phyloP scores from a whole-genome alignment of 1,140 invertebrate species.

The Meteorus sp. region DNA sequence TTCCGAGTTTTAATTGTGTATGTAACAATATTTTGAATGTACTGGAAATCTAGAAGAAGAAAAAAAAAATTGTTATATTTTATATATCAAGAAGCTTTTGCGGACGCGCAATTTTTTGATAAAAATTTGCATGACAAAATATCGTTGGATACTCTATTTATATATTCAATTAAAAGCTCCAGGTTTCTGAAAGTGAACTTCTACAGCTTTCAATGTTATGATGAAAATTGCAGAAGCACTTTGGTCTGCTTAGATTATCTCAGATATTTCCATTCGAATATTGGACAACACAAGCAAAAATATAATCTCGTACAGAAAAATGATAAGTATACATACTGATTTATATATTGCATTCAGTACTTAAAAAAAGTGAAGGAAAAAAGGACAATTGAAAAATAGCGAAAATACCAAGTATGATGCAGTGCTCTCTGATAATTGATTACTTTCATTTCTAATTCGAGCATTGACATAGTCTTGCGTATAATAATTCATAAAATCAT shows the following conservation, averaged over 20 bases:
- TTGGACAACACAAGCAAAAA: background rate
- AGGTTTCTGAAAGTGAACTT: slow-evolving; percentile 6
- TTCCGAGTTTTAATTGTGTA: no score
- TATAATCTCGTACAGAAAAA: slow-evolving; percentile 12
- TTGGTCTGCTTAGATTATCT: background rate
- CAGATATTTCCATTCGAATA: no score
- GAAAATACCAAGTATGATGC: background rate
- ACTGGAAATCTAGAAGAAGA: slow-evolving; percentile 5
- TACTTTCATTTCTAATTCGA: no score
- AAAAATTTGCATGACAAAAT: slow-evolving; percentile 20
- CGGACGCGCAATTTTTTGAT: slow-evolving; percentile 17
- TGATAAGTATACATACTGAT: slow-evolving; percentile 28
- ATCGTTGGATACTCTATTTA: background rate
- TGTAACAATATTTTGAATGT: slow-evolving; percentile 6
- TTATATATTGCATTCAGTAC: slow-evolving; percentile 37
- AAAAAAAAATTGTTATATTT: slow-evolving; percentile 25
- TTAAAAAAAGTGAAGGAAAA: slow-evolving; percentile 25
- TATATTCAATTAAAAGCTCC: background rate
- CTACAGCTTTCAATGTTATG: slow-evolving; percentile 3
- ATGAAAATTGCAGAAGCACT: background rate
- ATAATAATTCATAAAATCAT: no score
- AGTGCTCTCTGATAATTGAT: background rate
- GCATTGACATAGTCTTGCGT: no score
- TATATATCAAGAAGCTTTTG: slow-evolving; percentile 29
- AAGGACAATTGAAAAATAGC: background rate